phyloP scores from a whole-genome alignment of 2,797 vertebrate species.

The Eospalax fontanierii region DNA sequence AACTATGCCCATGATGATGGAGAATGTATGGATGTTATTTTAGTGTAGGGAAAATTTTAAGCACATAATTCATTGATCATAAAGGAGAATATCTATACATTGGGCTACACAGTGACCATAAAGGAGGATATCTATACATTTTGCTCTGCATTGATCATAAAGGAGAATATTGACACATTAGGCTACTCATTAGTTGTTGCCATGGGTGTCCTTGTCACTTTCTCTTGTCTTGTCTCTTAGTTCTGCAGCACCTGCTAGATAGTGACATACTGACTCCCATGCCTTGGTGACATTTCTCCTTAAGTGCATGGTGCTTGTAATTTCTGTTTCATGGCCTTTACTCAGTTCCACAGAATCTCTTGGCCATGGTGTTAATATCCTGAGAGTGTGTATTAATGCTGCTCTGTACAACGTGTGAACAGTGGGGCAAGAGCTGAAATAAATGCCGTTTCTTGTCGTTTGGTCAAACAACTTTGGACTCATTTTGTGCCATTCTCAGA shows the following conservation, averaged over 20 bases:
- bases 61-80: background rate
- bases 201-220: background rate
- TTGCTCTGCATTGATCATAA: background rate
- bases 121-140: too few relatives aligned
- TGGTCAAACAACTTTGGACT: background rate
- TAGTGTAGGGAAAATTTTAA: background rate
- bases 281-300: background rate
- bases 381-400: background rate
- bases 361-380: background rate
- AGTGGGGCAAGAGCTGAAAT: background rate
- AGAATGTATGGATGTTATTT: background rate
- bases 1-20: background rate
- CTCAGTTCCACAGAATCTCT: background rate
- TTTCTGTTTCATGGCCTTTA: constrained; percentile 4
- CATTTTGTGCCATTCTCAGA: background rate
- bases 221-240: background rate
- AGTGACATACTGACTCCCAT: background rate
- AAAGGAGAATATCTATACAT: background rate
- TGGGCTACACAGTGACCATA: too few relatives aligned
- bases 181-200: background rate
- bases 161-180: background rate
- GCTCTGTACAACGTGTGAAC: background rate
- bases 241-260: background rate
- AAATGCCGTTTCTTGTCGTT: background rate
- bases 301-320: background rate